Conservation (phyloP, 2,888 invertebrate genomes). For the Creontiades dilutus region DNA sequence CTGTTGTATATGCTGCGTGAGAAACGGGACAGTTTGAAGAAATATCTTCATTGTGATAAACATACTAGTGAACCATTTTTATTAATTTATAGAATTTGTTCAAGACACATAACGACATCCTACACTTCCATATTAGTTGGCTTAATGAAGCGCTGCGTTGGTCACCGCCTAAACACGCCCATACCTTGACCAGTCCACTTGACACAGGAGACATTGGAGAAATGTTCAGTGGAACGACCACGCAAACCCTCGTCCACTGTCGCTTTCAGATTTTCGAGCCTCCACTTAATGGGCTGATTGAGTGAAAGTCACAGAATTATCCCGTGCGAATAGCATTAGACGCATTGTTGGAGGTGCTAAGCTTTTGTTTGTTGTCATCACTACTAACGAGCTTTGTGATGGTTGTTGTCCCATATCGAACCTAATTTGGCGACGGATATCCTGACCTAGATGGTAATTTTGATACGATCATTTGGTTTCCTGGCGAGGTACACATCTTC, state of each 20-base stretch:
- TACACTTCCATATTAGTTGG: too few relatives aligned
- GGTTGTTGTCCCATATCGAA: background rate
- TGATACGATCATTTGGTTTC: too few relatives aligned
- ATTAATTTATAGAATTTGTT: too few relatives aligned
- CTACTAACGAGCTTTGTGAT: background rate
- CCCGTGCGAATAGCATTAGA: background rate
- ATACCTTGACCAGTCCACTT: too few relatives aligned
- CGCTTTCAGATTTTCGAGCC: background rate
- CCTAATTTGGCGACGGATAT: background rate
- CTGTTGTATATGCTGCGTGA: too few relatives aligned
- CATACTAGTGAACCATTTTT: too few relatives aligned
- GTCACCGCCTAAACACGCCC: too few relatives aligned
- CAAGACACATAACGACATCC: too few relatives aligned
- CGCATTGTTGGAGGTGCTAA: conserved; percentile 22
- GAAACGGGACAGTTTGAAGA: too few relatives aligned
- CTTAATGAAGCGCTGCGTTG: too few relatives aligned
- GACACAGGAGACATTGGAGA: background rate
- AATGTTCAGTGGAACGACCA: background rate
- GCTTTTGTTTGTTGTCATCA: conserved; percentile 5
- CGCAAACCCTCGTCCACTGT: background rate
- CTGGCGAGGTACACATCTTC: too few relatives aligned
- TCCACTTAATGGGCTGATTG: background rate
- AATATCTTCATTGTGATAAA: too few relatives aligned
- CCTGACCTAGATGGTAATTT: background rate
- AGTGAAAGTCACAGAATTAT: background rate